These are phyloP conservation scores for Dryobotodes eremita DNA, from an alignment of 2,888 invertebrate species.

Conservation along the genomic window DNA sequence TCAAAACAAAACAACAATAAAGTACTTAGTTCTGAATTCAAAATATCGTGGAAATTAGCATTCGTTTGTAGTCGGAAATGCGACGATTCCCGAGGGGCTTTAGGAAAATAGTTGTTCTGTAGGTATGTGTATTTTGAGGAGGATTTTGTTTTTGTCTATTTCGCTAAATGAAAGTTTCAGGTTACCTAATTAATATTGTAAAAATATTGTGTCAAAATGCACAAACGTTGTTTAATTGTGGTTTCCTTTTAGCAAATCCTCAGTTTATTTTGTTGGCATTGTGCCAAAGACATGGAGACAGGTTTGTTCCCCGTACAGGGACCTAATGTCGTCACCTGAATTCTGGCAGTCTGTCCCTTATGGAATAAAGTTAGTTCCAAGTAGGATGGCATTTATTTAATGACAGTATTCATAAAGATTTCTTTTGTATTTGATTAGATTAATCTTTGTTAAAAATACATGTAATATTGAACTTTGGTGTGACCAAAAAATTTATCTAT, in stretches of 20 bases:
- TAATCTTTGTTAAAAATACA: background rate
- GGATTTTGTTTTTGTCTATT: background rate
- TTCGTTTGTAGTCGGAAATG: no score
- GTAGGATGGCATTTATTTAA: background rate
- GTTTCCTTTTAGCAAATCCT: slow-evolving; percentile 28
- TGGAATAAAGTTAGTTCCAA: background rate
- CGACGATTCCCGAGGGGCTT: no score
- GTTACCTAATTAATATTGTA: no score
- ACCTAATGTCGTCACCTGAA: background rate
- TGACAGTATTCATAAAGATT: background rate
- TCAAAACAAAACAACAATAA: no score
- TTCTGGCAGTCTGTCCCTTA: background rate
- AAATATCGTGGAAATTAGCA: no score
- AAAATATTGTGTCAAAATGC: slow-evolving; percentile 18
- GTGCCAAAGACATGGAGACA: slow-evolving; percentile 12
- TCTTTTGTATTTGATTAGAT: background rate
- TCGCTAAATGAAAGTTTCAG: background rate
- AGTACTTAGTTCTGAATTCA: no score
- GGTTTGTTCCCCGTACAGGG: slow-evolving; percentile 2
- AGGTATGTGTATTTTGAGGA: no score
- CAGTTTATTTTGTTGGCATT: slow-evolving; percentile 22
- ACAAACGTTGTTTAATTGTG: slow-evolving; percentile 7
- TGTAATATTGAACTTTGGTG: background rate
- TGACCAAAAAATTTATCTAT: background rate
- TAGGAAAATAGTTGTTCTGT: no score